These are phyloP conservation scores for Aurelia sp. DNA, from an alignment of 30 jellyfish, hydroid and myxozoan genomes.

Conservation along the genomic window DNA sequence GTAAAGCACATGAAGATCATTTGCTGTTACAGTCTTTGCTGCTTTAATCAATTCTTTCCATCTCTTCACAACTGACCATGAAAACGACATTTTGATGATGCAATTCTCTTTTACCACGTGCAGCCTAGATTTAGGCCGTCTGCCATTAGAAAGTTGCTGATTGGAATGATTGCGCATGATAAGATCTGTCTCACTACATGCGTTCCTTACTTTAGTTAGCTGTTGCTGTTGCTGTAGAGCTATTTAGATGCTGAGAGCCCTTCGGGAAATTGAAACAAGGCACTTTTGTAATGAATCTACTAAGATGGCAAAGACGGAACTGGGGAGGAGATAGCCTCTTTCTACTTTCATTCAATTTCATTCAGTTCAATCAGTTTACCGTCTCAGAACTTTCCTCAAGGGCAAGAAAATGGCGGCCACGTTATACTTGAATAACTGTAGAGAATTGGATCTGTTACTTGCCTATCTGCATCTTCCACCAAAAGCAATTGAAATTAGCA, in stretches of 20 bases:
- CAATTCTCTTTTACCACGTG: background rate
- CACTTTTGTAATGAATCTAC: too few relatives aligned
- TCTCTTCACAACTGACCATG: slow-evolving; percentile 39
- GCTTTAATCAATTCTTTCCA: slow-evolving; percentile 69
- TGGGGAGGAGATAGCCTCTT: slow-evolving; percentile 11
- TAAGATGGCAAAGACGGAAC: too few relatives aligned
- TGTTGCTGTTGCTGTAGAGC: too few relatives aligned
- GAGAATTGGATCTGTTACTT: slow-evolving; percentile 44
- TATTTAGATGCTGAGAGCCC: too few relatives aligned
- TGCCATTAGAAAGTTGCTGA: too few relatives aligned
- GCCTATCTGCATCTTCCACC: slow-evolving; percentile 59
- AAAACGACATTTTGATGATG: background rate
- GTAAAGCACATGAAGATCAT: slow-evolving; percentile 56
- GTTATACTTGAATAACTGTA: slow-evolving; percentile 21
- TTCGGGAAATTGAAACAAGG: too few relatives aligned
- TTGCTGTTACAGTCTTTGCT: slow-evolving; percentile 47
- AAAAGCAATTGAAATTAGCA: slow-evolving; percentile 53
- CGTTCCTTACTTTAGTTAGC: too few relatives aligned
- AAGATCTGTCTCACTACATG: too few relatives aligned
- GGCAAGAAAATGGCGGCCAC: slow-evolving; percentile 65
- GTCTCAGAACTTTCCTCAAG: background rate
- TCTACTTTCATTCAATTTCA: background rate
- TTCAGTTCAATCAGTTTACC: background rate
- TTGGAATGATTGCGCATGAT: too few relatives aligned
- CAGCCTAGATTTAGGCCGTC: slow-evolving; percentile 2